Base-by-base conservation (phyloP, 2,113 vertebrate species). In the Lagopus muta region DNA sequence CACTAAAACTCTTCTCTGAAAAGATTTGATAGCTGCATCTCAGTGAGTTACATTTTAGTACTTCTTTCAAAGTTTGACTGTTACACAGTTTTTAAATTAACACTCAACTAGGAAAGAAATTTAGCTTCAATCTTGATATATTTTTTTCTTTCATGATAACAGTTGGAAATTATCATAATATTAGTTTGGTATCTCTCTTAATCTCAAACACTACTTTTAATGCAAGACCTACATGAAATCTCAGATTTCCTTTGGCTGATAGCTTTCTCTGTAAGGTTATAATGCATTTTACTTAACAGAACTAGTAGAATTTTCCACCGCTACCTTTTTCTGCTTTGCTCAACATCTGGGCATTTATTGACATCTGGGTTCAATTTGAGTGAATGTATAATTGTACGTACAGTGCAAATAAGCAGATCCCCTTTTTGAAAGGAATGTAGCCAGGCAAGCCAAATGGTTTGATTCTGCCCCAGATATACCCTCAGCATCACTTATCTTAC, bases 351-450 rank as follows among this genome's bases (percentile, higher is more conserved):
- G 5, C 18, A n/a, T 93, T 95, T 90, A 90, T 74, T 81, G 69
- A 75, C 82, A 75, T 94, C 65, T 94, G 85, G 32, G 17, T 83
- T 89, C 43, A 47, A 42, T 92, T 86, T 88, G 20, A 60, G 32
- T 0, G 0, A 93, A 77, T 55, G 81, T 28, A 11, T 65, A 88
- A 64, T 72, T 90, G 42, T 64, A 88, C 80, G 73, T 91, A 81
- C 34, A 69, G 11, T 3, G 3, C 52, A 94, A 94, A 92, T 83
- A 93, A 77, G 73, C 47, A 83, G 79, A 77, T 57, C 3, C 11
- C 27, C 9, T 85, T 82, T 95, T 90, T 75, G 43, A 90, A 67
- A 73, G 20, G 30, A 91, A 83, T 55, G 43, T 65, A 69, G 81
- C 38, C 28, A 74, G 74, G 14, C 9, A 74, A 92, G 30, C 13